A percentile compares a stretch with the other conserved stretches of the same genome.
Evolutionary conservation across 2,888 invertebrate genomes (phyloP).

Genomic region (Aricia artaxerxes): DNA sequence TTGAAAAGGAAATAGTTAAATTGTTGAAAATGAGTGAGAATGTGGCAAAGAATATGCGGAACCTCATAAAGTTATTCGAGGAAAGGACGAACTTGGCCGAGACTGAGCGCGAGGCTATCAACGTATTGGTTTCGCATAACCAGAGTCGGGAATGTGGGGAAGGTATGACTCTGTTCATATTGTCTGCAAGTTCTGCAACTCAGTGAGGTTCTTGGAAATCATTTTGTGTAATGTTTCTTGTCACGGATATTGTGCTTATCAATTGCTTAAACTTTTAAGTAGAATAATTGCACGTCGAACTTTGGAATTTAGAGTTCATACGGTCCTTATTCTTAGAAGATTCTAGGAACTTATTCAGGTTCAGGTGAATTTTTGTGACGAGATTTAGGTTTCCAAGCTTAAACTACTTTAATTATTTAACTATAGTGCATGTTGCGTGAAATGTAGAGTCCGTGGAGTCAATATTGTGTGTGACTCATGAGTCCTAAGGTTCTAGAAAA

Average conservation of each 20-base stretch:
- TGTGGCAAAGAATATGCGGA: conserved; percentile 55
- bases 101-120: conserved; percentile 51
- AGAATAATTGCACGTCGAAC: no score
- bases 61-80: conserved; percentile 70
- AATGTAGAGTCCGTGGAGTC: background rate
- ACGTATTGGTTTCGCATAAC: conserved; percentile 40
- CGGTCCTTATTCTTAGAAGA: background rate
- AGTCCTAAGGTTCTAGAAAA: background rate
- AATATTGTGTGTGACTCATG: background rate
- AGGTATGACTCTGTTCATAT: conserved; percentile 2
- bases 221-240: no score
- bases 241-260: no score
- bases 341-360: background rate
- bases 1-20: conserved; percentile 47
- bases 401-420: no score
- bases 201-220: no score
- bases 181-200: background rate
- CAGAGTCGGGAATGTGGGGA: conserved; percentile 17
- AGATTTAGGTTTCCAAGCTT: background rate
- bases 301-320: no score
- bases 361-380: background rate
- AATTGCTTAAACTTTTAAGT: no score
- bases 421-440: no score
- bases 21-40: conserved; percentile 49
- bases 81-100: conserved; percentile 49